phyloP scores from a whole-genome alignment of 2,797 vertebrate genomes.

The Cottoperca gobio region DNA sequence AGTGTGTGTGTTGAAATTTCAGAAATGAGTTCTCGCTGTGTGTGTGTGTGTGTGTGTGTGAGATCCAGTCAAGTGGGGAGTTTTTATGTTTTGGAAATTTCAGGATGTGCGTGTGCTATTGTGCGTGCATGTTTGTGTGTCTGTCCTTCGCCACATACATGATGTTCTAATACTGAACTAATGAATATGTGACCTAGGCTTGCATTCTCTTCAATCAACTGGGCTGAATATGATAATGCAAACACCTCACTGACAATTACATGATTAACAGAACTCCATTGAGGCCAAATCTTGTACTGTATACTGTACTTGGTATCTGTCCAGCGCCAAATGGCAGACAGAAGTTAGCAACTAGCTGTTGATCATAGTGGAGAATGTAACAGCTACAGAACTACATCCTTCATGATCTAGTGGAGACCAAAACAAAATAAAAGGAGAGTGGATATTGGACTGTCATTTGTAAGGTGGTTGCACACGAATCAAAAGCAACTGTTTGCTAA shows the following conservation, averaged over 20 bases:
- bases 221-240: background rate
- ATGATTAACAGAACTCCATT: too few species aligned
- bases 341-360: background rate
- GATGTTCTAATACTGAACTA: background rate
- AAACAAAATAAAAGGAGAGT: background rate
- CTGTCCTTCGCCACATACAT: background rate
- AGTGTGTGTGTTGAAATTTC: background rate
- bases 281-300: too few species aligned
- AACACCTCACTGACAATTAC: background rate
- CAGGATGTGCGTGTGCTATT: background rate
- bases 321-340: background rate
- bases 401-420: background rate
- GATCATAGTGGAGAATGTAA: background rate
- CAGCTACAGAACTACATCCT: background rate
- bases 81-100: constrained; percentile 52
- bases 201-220: background rate
- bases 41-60: background rate
- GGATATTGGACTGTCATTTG: background rate
- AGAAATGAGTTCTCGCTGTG: background rate
- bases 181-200: background rate
- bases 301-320: too few species aligned
- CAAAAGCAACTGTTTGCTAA: background rate
- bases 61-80: background rate
- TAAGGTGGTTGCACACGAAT: background rate
- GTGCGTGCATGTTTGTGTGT: background rate